Percentiles rank a stretch among this genome's conserved stretches.
Conservation (phyloP, 1,140 invertebrate species). For the Melipona quadrifasciata region DNA sequence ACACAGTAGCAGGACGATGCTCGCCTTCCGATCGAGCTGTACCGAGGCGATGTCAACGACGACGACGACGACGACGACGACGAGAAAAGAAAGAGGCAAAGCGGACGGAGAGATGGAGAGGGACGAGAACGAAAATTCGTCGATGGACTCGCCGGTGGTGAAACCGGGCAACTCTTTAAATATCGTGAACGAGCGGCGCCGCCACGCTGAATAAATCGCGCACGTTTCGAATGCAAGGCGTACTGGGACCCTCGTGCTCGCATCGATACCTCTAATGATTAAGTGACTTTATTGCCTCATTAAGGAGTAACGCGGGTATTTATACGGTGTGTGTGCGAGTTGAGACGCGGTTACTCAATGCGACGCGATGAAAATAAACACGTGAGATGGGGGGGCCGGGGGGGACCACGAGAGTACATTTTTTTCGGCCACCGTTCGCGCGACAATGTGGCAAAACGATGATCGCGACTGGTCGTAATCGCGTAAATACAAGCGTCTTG, state of each 20-base stretch:
- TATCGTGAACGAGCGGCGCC: slow-evolving; percentile 11
- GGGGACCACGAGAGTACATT: neutral
- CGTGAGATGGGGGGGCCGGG: neutral
- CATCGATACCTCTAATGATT: slow-evolving; percentile 49
- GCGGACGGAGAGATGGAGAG: too few species aligned
- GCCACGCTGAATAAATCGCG: slow-evolving; percentile 22
- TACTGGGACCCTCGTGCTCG: neutral
- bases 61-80: too few species aligned
- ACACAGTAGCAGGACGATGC: slow-evolving; percentile 31
- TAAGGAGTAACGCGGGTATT: slow-evolving; percentile 46
- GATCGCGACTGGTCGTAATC: slow-evolving; percentile 13
- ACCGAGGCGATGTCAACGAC: too few species aligned
- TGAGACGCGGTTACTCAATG: slow-evolving; percentile 26
- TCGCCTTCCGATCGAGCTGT: slow-evolving; percentile 29
- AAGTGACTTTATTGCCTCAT: slow-evolving; percentile 55
- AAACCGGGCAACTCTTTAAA: slow-evolving; percentile 9
- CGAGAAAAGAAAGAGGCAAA: neutral
- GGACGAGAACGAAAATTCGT: neutral
- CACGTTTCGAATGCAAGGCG: neutral
- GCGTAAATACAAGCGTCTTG: neutral
- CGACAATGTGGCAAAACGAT: slow-evolving; percentile 44
- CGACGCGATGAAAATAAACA: slow-evolving; percentile 11
- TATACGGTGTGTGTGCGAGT: slow-evolving; percentile 19
- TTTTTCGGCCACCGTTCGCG: neutral
- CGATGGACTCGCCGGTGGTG: neutral